Evolutionary conservation across 2,113 vertebrate genomes (phyloP).

Genomic region (Peromyscus maniculatus): DNA sequence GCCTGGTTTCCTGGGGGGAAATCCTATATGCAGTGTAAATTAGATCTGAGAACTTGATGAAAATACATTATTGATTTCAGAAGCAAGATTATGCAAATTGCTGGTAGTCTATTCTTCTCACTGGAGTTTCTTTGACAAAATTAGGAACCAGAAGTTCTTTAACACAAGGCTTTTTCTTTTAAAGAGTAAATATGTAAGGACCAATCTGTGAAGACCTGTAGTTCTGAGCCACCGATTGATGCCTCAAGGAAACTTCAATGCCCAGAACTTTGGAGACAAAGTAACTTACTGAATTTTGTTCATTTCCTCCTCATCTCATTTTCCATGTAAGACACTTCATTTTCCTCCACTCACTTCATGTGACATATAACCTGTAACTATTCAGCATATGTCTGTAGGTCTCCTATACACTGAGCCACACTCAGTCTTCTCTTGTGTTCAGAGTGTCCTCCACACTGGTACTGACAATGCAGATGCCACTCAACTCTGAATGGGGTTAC

Average conservation of each 20-base stretch:
- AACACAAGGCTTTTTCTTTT: neutral
- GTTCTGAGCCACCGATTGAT: neutral
- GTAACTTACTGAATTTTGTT: neutral
- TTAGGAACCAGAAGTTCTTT: conserved; percentile 58
- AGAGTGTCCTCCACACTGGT: neutral
- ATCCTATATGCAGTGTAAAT: conserved; percentile 40
- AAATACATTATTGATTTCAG: conserved; percentile 65
- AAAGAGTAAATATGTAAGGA: neutral
- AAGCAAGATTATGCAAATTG: conserved; percentile 63
- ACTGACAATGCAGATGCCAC: neutral
- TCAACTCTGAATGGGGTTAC: neutral
- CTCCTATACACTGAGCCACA: neutral
- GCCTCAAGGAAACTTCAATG: neutral
- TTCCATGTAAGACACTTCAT: neutral
- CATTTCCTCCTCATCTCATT: neutral
- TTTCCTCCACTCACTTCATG: neutral
- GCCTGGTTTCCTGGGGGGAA: neutral
- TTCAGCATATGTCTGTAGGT: neutral
- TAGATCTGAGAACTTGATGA: conserved; percentile 38
- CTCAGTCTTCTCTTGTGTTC: neutral
- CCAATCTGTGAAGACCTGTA: neutral
- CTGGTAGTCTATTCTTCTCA: neutral
- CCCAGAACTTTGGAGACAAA: neutral
- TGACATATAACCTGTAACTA: neutral
- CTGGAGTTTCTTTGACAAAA: conserved; percentile 43